These are phyloP conservation scores for Cephalophus harveyi DNA, from an alignment of 2,113 vertebrate genomes.

Conservation along the genomic window DNA sequence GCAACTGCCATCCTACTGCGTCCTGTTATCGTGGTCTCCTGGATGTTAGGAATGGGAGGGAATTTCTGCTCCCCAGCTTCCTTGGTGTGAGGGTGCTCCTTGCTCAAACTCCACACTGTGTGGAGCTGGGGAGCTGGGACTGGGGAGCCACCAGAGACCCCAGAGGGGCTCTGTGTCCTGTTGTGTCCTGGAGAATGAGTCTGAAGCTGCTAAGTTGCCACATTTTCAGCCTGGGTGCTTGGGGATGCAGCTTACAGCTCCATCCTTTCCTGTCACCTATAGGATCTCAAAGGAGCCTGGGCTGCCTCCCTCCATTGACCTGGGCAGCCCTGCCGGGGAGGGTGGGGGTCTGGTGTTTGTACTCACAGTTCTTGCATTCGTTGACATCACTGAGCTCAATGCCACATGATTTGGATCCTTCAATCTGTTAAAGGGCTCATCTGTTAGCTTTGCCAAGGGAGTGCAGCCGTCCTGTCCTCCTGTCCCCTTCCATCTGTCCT, in stretches of 20 bases:
- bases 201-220: not conserved
- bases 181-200: not conserved
- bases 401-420: not conserved
- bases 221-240: not conserved
- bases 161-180: not conserved
- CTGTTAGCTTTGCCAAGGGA: not conserved
- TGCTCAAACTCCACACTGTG: not conserved
- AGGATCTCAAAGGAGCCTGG: not conserved
- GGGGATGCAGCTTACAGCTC: not conserved
- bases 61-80: not conserved
- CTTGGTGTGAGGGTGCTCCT: not conserved
- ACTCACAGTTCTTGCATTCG: constrained; percentile 60
- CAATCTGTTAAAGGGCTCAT: not conserved
- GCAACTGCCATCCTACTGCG: accelerated
- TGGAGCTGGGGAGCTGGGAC: not conserved
- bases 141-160: not conserved
- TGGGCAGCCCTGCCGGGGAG: not conserved
- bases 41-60: not conserved
- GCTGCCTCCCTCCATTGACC: not conserved
- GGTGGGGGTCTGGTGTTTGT: not conserved
- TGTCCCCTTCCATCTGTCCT: not conserved
- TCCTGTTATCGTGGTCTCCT: not conserved
- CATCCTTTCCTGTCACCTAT: not conserved
- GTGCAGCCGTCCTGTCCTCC: not conserved
- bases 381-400: not conserved